These are phyloP conservation scores for Anisognathus igniventris DNA, from an alignment of 2,797 vertebrate species.

Conservation along the genomic window DNA sequence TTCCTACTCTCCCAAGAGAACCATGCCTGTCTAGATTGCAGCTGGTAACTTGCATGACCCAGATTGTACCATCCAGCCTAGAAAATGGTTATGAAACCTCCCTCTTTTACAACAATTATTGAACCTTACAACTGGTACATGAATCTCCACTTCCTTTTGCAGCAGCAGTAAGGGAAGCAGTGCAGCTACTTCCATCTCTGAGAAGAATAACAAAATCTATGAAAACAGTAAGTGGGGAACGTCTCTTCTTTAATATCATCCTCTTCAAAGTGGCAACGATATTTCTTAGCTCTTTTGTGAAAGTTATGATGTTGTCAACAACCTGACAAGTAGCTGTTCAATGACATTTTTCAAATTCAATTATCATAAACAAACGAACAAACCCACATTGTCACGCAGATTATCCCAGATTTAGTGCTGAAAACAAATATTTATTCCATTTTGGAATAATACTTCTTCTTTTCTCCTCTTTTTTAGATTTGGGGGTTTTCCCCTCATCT, in stretches of 20 bases:
- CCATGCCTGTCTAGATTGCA: neutral
- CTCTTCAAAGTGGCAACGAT: neutral
- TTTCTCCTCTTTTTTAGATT: neutral
- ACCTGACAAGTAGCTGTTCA: neutral
- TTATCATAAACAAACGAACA: neutral
- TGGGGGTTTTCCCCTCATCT: neutral
- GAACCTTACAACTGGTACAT: neutral
- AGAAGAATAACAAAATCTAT: neutral
- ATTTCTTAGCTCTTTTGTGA: neutral
- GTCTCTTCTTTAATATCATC: neutral
- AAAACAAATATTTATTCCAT: neutral
- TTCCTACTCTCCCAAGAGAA: neutral
- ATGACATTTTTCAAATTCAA: neutral
- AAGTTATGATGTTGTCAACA: neutral
- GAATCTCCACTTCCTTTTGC: neutral
- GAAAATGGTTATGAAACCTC: neutral
- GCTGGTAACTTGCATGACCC: neutral
- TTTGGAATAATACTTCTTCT: neutral
- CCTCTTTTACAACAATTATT: neutral
- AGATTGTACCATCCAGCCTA: neutral
- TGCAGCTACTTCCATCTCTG: neutral
- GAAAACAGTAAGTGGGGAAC: neutral
- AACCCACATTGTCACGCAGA: neutral
- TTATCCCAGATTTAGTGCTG: neutral
- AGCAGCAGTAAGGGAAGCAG: neutral